Percentiles rank a stretch among this genome's conserved stretches.
Evolutionary conservation across 2,113 vertebrate species (phyloP).

Genomic region (Eulemur macaco): DNA sequence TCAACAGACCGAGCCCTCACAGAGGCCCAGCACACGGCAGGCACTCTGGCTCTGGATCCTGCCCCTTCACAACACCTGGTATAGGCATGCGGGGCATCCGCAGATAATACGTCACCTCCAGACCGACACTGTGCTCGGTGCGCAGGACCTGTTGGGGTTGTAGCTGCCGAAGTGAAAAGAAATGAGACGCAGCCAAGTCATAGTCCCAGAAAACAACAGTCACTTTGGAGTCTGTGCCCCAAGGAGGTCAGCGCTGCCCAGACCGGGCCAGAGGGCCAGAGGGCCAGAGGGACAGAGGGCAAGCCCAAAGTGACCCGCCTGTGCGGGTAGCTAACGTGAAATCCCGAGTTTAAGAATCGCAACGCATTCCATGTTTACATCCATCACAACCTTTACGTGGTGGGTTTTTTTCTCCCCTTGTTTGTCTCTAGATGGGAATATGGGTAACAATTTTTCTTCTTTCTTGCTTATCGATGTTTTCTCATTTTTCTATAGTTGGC

Average conservation of each 20-base stretch:
- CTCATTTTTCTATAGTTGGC: neutral
- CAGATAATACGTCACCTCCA: neutral
- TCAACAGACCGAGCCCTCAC: neutral
- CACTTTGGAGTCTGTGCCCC: neutral
- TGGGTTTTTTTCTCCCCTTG: neutral
- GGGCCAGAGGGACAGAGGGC: no score
- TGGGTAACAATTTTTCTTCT: neutral
- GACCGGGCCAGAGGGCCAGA: neutral
- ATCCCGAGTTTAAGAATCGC: neutral
- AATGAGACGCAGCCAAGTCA: neutral
- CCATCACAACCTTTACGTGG: neutral
- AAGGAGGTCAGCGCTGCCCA: neutral
- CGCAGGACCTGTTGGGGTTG: neutral
- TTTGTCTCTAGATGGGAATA: neutral
- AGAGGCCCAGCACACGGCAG: neutral
- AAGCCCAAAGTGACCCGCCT: no score
- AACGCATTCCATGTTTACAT: neutral
- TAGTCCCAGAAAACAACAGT: neutral
- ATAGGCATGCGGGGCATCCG: neutral
- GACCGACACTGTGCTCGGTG: neutral
- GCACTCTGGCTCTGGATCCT: no score
- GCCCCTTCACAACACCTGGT: neutral
- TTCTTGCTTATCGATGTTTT: neutral
- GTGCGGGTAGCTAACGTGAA: neutral
- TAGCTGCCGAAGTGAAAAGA: neutral